Conservation (phyloP, 2,113 vertebrate species). For the Gulo gulo region DNA sequence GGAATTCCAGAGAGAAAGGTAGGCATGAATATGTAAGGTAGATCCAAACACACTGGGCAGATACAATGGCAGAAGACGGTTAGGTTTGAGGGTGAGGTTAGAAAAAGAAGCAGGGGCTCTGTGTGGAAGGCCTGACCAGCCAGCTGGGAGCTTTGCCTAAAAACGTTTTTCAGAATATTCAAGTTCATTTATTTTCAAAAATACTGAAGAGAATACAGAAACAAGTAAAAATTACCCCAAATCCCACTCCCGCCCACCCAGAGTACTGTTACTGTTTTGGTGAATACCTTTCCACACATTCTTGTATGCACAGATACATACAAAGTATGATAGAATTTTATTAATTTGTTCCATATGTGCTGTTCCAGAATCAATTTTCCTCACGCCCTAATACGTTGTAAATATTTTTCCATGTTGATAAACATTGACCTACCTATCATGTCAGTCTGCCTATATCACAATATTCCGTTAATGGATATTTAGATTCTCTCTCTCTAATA, state of each 20-base stretch:
- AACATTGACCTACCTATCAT: neutral
- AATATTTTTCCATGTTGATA: neutral
- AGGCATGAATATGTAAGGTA: neutral
- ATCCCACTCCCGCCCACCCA: neutral
- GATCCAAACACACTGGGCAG: neutral
- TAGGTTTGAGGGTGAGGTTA: neutral
- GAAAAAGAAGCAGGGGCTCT: neutral
- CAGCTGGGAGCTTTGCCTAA: neutral
- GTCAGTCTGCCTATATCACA: neutral
- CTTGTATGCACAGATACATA: neutral
- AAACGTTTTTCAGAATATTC: neutral
- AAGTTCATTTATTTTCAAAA: neutral
- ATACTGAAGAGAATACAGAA: neutral
- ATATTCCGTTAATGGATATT: neutral
- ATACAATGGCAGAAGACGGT: neutral
- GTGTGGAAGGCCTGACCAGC: neutral
- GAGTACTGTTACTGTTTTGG: neutral
- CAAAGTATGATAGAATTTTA: neutral
- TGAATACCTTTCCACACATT: neutral
- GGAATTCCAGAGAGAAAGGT: neutral
- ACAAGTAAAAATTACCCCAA: neutral
- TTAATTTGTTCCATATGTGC: neutral
- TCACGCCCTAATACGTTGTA: neutral
- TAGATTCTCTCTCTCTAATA: neutral
- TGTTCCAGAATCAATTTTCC: neutral